Evolutionary conservation across 92 coral and sea anemone species (phyloP), one percentile per base, ranked within the genome.

Genomic region (Bergia puertoricense): DNA sequence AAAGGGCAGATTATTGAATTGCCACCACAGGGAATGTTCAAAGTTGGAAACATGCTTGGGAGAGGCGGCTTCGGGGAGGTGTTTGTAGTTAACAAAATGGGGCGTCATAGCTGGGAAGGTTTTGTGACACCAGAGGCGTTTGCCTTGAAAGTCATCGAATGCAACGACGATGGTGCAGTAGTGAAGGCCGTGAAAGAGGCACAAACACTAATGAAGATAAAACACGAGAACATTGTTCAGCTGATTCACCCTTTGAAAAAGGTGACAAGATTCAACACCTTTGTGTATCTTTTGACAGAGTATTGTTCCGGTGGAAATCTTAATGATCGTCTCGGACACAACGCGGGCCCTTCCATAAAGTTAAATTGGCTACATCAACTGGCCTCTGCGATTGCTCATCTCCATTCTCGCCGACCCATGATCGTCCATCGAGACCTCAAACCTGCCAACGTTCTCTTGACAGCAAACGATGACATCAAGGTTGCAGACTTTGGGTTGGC

Each of bases 271-370:
- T 7, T 30, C 20, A 5, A 45, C 23, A n/a, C 43, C 72, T 13
- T 54, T n/a, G 45, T 80, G 23, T 56, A 46, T 38, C 30, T 80
- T 4, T 80, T 80, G 45, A 80, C 85, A 43, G 85, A 80, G 85
- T 80, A 80, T 56, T 80, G 85, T 80, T 54, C 85, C 14, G 72
- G 72, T 2, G 85, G 85, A 80, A 62, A 80, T 36, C 85, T 80
- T 20, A 57, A 80, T 43, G 18, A 38, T 37, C 85, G 85, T 51
- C 85, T 80, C 71, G 16, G 36, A 80, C 22, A 15, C 6, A 80
- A 41, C 18, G 8, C 85, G 13, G 22, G 37, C 2, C 36, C n/a
- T 59, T 57, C 67, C 43, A 39, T 2, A 15, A 81, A 62, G 23
- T 39, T 81, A 10, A 39, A 42, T 2, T 77, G 81, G 57, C 59